phyloP scores from a whole-genome alignment of 1,140 invertebrate species.

The Rhagoletis pomonella region DNA sequence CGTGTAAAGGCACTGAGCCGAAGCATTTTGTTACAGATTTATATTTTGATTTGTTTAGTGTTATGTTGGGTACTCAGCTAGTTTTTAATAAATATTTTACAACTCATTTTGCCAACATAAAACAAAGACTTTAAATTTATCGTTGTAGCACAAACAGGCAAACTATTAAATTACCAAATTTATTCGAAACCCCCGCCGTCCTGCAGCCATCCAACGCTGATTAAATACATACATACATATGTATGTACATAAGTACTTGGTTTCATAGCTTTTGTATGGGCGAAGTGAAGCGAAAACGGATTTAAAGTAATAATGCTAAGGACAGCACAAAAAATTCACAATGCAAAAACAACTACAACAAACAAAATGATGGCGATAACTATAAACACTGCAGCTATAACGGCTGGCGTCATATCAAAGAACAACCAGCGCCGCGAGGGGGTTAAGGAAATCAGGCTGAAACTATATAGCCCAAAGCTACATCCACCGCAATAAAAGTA shows the following conservation, averaged over 20 bases:
- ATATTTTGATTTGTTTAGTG: no score
- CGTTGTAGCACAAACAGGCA: neutral
- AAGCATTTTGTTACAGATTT: no score
- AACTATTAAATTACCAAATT: neutral
- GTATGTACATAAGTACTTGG: no score
- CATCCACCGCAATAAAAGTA: neutral
- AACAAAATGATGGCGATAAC: slow-evolving; percentile 20
- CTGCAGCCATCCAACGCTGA: neutral
- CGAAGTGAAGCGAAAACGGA: slow-evolving; percentile 15
- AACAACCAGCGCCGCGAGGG: no score
- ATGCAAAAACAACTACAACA: neutral
- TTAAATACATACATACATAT: no score
- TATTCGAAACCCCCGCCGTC: neutral
- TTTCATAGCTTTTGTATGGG: neutral
- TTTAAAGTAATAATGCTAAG: slow-evolving; percentile 36
- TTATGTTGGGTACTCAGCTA: no score
- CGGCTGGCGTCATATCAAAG: neutral
- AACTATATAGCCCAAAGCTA: neutral
- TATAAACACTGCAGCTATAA: neutral
- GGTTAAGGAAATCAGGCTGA: neutral
- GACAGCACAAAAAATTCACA: slow-evolving; percentile 6
- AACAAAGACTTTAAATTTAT: neutral
- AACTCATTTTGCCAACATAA: neutral
- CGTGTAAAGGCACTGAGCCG: no score
- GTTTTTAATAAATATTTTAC: no score